These are phyloP conservation scores for Phylloscopus collybita DNA, from an alignment of 2,797 vertebrate species.

Conservation along the genomic window DNA sequence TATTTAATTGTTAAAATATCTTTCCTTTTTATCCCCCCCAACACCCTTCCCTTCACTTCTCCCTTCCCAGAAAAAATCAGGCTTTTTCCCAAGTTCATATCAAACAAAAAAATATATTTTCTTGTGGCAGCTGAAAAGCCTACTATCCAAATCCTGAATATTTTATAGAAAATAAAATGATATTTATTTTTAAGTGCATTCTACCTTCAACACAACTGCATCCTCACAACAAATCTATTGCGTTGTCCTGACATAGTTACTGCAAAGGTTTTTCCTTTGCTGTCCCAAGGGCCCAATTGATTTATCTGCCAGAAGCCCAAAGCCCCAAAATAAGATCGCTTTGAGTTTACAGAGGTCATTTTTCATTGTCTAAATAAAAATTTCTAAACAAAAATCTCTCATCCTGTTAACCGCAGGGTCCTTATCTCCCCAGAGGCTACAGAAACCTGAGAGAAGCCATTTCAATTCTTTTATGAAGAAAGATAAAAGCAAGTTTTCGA, in stretches of 20 bases:
- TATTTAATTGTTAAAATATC: conserved; percentile 44
- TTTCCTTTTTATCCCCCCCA: not conserved
- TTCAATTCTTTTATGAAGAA: conserved; percentile 88
- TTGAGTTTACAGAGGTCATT: conserved; percentile 90
- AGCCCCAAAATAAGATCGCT: conserved; percentile 89
- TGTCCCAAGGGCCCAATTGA: conserved; percentile 87
- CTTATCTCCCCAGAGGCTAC: conserved; percentile 87
- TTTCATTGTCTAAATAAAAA: conserved; percentile 91
- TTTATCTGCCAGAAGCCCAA: conserved; percentile 89
- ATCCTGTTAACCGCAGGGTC: conserved; percentile 88
- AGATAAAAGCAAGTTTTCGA: conserved; percentile 88
- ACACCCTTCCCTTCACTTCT: fast-evolving
- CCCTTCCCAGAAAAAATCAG: not conserved
- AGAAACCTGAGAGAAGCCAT: conserved; percentile 86
- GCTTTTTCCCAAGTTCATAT: conserved; percentile 56
- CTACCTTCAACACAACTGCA: conserved; percentile 78
- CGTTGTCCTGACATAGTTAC: conserved; percentile 83
- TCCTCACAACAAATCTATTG: conserved; percentile 83
- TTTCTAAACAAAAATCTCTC: conserved; percentile 91
- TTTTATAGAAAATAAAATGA: conserved; percentile 83
- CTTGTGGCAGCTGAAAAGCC: conserved; percentile 68
- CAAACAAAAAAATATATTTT: conserved; percentile 66
- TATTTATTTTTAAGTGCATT: conserved; percentile 83
- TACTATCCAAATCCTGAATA: conserved; percentile 78
- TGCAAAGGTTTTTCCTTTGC: conserved; percentile 84